Conservation (phyloP, 2,888 invertebrate genomes). For the Corythucha ciliata region DNA sequence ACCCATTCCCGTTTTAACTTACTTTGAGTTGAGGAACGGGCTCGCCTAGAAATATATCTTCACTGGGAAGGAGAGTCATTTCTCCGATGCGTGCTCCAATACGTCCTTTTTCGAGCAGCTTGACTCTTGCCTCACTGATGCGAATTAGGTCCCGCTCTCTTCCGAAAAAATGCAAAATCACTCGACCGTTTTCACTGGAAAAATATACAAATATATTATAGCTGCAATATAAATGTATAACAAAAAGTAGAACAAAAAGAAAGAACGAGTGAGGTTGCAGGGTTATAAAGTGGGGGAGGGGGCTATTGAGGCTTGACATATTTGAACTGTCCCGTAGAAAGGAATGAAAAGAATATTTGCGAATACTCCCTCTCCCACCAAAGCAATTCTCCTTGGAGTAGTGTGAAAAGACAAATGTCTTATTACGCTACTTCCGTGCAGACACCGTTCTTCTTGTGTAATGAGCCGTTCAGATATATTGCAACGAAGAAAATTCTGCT, state of each 20-base stretch:
- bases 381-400: no score
- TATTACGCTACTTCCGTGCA: no score
- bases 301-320: background rate
- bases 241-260: background rate
- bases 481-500: no score
- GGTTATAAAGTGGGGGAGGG: no score
- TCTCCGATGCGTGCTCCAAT: slow-evolving; percentile 53
- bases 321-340: no score
- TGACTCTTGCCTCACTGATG: slow-evolving; percentile 47
- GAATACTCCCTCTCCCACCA: no score
- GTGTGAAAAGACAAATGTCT: no score
- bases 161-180: slow-evolving; percentile 45
- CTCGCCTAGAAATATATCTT: slow-evolving; percentile 59
- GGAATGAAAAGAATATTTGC: no score
- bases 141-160: slow-evolving; percentile 46
- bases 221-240: background rate
- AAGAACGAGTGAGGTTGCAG: background rate
- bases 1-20: no score
- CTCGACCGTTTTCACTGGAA: slow-evolving; percentile 38
- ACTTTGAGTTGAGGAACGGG: slow-evolving; percentile 38
- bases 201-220: background rate
- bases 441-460: no score
- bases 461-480: no score
- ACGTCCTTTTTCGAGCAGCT: slow-evolving; percentile 50
- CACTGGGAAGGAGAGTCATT: slow-evolving; percentile 53